Percentiles rank a stretch among this genome's conserved stretches.
Evolutionary conservation across 2,113 vertebrate species (phyloP).

Genomic region (Spea multiplicata): DNA sequence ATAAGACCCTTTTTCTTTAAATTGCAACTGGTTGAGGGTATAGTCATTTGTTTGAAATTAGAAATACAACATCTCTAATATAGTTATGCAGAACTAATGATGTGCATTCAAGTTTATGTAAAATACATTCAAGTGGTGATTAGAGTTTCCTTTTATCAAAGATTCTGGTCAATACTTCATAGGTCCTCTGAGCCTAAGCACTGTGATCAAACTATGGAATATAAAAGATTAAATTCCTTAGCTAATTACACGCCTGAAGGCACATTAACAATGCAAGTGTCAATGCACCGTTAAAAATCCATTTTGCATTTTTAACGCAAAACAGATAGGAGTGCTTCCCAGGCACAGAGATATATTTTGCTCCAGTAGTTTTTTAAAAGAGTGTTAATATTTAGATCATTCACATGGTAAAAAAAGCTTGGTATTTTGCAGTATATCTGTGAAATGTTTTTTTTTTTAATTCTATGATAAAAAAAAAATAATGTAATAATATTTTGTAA

Average conservation of each 20-base stretch:
- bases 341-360: conserved; percentile 66
- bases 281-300: conserved; percentile 71
- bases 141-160: conserved; percentile 62
- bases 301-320: conserved; percentile 73
- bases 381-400: conserved; percentile 49
- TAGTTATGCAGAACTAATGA: conserved; percentile 54
- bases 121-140: conserved; percentile 59
- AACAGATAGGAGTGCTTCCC: conserved; percentile 69
- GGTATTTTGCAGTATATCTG: conserved; percentile 55
- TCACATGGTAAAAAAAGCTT: conserved; percentile 51
- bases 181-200: conserved; percentile 68
- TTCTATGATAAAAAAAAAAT: background rate
- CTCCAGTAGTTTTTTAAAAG: conserved; percentile 56
- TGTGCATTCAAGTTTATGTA: conserved; percentile 55
- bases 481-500: too few species aligned
- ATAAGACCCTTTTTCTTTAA: too few species aligned
- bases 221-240: conserved; percentile 77
- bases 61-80: conserved; percentile 34
- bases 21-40: too few species aligned
- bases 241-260: conserved; percentile 81
- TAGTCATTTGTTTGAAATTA: background rate
- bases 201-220: conserved; percentile 72
- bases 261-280: conserved; percentile 78
- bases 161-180: conserved; percentile 72
- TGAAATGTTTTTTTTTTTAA: conserved; percentile 41